Evolutionary conservation across 1,140 invertebrate species (phyloP).

Genomic region (Sitobion miscanthi): DNA sequence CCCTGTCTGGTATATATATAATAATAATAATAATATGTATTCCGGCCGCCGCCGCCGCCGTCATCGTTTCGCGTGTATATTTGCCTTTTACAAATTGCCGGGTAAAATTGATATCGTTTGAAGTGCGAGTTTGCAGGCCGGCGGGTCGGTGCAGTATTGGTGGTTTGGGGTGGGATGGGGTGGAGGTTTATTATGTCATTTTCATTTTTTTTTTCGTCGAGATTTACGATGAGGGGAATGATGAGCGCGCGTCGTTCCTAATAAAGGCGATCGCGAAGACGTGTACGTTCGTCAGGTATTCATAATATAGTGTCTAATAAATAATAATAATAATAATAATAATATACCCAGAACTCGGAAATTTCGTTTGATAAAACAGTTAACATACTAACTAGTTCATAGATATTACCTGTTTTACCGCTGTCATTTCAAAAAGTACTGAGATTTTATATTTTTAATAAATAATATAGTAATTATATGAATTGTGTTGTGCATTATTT

Average conservation of each 20-base stretch:
- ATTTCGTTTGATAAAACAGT: background rate
- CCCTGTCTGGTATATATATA: background rate
- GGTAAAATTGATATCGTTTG: conserved; percentile 48
- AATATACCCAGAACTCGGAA: background rate
- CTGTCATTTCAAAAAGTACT: background rate
- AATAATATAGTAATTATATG: background rate
- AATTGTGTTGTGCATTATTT: background rate
- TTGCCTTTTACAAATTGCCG: conserved; percentile 52
- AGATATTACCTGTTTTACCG: background rate
- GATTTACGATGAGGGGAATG: background rate
- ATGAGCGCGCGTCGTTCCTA: background rate
- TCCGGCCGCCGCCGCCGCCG: background rate
- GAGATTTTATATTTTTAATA: background rate
- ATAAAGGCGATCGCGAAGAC: background rate
- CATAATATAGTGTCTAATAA: background rate
- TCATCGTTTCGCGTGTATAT: conserved; percentile 17
- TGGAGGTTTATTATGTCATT: background rate
- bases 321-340: background rate
- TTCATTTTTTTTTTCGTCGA: background rate
- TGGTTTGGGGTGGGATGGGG: background rate
- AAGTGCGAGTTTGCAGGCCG: conserved; percentile 36
- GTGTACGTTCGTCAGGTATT: background rate
- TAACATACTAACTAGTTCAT: background rate
- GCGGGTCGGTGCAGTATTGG: background rate
- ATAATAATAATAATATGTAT: conserved; percentile 7